Evolutionary conservation across 2,797 vertebrate species (phyloP).

Genomic region (Petrocephalus schoutedeni): DNA sequence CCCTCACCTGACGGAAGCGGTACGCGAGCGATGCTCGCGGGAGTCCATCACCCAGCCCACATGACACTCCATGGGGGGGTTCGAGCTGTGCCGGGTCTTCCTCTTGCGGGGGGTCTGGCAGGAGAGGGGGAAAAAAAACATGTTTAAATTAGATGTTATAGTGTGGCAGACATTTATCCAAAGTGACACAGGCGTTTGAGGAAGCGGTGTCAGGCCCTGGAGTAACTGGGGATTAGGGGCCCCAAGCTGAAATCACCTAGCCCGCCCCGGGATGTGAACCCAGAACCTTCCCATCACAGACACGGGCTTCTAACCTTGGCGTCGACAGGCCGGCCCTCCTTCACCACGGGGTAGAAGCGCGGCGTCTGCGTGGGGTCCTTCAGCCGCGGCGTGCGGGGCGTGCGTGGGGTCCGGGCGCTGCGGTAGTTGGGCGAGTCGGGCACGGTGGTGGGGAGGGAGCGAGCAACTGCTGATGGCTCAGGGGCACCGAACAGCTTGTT

Average conservation of each 20-base stretch:
- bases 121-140: neutral
- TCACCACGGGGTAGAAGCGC: slow-evolving; percentile 96
- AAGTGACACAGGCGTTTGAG: neutral
- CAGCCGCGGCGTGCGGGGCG: slow-evolving; percentile 87
- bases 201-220: neutral
- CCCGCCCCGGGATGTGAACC: neutral
- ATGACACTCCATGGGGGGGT: slow-evolving; percentile 94
- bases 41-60: slow-evolving; percentile 99
- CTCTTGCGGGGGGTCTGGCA: slow-evolving; percentile 89
- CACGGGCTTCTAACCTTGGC: slow-evolving; percentile 70
- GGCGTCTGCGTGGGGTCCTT: slow-evolving; percentile 88
- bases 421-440: slow-evolving; percentile 94
- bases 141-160: neutral
- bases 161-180: neutral
- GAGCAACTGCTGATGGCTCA: slow-evolving; percentile 82
- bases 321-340: slow-evolving; percentile 89
- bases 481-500: slow-evolving; percentile 94
- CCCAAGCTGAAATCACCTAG: neutral
- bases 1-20: slow-evolving; percentile 87
- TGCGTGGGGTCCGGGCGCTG: slow-evolving; percentile 85
- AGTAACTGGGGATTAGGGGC: neutral
- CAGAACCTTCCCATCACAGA: neutral
- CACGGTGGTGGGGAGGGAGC: slow-evolving; percentile 90
- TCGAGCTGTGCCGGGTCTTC: slow-evolving; percentile 96
- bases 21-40: slow-evolving; percentile 88